A percentile compares a stretch with the other conserved stretches of the same genome.
Evolutionary conservation across 2,888 invertebrate genomes (phyloP).

Genomic region (Ditylenchus weischeri): DNA sequence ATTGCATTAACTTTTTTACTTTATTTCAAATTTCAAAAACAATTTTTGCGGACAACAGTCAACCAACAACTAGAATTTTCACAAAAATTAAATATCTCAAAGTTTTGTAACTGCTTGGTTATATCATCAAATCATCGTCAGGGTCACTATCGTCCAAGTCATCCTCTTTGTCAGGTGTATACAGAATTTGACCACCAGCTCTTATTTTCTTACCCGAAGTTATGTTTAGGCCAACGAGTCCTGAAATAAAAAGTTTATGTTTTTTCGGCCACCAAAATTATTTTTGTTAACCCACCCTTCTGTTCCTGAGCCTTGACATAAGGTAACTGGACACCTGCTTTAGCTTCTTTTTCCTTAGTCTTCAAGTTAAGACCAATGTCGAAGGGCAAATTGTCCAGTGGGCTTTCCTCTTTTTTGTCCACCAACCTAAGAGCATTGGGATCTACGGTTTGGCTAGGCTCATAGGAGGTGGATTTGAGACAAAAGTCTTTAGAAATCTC

Average conservation of each 20-base stretch:
- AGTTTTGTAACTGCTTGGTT: not conserved
- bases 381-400: constrained; percentile 24
- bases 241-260: constrained; percentile 23
- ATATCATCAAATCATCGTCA: constrained; percentile 48
- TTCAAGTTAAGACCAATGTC: constrained; percentile 32
- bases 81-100: too few relatives aligned
- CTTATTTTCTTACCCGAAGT: constrained; percentile 33
- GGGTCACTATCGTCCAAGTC: constrained; percentile 55
- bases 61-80: too few relatives aligned
- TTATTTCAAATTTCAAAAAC: too few relatives aligned
- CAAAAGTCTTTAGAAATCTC: constrained; percentile 15
- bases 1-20: too few relatives aligned
- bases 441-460: not conserved
- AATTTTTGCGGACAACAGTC: too few relatives aligned
- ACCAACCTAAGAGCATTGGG: too few relatives aligned
- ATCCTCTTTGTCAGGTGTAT: constrained; percentile 50
- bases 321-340: constrained; percentile 38
- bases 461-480: constrained; percentile 14
- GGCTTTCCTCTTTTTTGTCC: not conserved
- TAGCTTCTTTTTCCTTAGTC: constrained; percentile 35
- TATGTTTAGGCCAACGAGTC: constrained; percentile 42
- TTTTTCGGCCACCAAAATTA: not conserved
- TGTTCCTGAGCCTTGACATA: constrained; percentile 38
- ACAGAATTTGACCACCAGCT: constrained; percentile 51
- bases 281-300: constrained; percentile 27